Evolutionary conservation across 1,140 invertebrate genomes (phyloP).

Genomic region (Drosophila malerkotliana): DNA sequence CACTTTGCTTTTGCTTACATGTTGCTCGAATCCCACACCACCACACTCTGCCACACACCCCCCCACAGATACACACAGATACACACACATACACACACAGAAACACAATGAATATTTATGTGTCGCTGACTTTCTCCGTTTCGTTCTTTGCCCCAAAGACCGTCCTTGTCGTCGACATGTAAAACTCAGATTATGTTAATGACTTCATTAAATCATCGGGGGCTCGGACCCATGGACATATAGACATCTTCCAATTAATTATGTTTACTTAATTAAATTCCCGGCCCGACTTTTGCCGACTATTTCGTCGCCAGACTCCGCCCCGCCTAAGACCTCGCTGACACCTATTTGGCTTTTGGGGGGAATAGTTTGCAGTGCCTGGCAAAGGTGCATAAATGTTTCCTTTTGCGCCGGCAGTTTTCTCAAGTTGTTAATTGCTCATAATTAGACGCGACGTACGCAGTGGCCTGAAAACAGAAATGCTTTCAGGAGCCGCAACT

Average conservation of each 20-base stretch:
- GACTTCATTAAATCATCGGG: slow-evolving; percentile 62
- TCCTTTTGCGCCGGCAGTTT: slow-evolving; percentile 27
- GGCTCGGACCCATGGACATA: slow-evolving; percentile 21
- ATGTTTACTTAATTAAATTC: slow-evolving; percentile 56
- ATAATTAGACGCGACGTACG: slow-evolving; percentile 69
- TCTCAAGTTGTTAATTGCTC: slow-evolving; percentile 68
- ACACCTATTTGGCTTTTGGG: background rate
- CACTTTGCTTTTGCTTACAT: slow-evolving; percentile 74
- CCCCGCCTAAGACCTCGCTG: background rate
- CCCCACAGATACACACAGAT: slow-evolving; percentile 4
- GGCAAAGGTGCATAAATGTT: slow-evolving; percentile 42
- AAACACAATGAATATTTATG: slow-evolving; percentile 64
- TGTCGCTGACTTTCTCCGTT: background rate
- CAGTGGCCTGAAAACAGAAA: slow-evolving; percentile 45
- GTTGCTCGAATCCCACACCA: slow-evolving; percentile 52
- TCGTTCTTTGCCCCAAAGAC: slow-evolving; percentile 10
- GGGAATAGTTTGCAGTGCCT: slow-evolving; percentile 12
- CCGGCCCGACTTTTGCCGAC: background rate
- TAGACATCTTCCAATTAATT: slow-evolving; percentile 53
- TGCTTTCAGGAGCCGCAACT: slow-evolving; percentile 50
- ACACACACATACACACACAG: slow-evolving; percentile 4
- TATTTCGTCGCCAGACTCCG: slow-evolving; percentile 1
- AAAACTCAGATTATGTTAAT: slow-evolving; percentile 69
- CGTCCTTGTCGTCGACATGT: slow-evolving; percentile 36
- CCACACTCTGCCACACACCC: slow-evolving; percentile 14